A percentile compares a stretch with the other conserved stretches of the same genome.
These are phyloP conservation scores for Tonatia bakeri DNA, from an alignment of 2,113 vertebrate species.

Conservation along the genomic window DNA sequence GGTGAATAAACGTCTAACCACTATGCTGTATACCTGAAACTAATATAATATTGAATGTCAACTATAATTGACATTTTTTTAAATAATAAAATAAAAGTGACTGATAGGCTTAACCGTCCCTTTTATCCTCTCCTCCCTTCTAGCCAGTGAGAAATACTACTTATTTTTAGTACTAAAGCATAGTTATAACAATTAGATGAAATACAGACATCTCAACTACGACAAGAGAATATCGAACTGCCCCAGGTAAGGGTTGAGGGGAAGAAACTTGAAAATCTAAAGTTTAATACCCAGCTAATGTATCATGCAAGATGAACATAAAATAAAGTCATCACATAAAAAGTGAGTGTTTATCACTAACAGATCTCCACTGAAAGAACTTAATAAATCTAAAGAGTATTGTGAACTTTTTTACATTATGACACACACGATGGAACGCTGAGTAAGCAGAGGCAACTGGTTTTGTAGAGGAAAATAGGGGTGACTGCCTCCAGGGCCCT, in stretches of 20 bases:
- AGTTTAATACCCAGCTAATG: conserved; percentile 24
- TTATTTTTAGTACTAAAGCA: conserved; percentile 17
- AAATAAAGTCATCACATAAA: neutral
- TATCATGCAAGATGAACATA: neutral
- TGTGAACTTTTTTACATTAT: neutral
- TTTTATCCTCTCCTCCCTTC: neutral
- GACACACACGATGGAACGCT: neutral
- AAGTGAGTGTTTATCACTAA: neutral
- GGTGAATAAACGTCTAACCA: neutral
- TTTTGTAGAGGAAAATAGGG: neutral
- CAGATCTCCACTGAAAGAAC: neutral
- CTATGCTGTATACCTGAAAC: neutral
- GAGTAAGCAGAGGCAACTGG: neutral
- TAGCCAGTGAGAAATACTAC: neutral
- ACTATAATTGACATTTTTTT: neutral
- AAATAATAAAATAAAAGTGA: neutral
- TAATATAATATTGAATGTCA: neutral
- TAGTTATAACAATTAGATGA: neutral
- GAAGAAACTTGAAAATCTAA: neutral
- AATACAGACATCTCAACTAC: neutral
- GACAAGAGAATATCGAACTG: neutral
- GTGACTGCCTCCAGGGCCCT: neutral
- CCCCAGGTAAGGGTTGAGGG: neutral
- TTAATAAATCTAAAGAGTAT: neutral
- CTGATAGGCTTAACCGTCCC: neutral